Percentiles rank a stretch among this genome's conserved stretches.
These are phyloP conservation scores for Ladona fulva DNA, from an alignment of 1,140 invertebrate genomes.

Conservation along the genomic window DNA sequence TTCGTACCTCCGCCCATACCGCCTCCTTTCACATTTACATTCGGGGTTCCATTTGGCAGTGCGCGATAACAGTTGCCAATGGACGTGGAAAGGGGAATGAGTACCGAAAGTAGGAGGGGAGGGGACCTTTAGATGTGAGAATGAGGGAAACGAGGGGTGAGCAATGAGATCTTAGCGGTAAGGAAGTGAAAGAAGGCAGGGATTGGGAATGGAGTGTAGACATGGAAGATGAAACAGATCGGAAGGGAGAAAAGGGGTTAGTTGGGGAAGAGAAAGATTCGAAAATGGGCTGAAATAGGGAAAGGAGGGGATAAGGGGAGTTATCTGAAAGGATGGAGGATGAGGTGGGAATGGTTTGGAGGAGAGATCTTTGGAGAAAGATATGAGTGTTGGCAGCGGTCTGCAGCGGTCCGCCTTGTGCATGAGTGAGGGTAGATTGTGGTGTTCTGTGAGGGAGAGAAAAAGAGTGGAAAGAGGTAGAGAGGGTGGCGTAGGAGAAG, in stretches of 20 bases:
- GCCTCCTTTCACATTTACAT: neutral
- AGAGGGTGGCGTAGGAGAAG: neutral
- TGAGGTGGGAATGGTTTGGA: neutral
- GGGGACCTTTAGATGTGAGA: too few relatives aligned
- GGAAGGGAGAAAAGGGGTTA: too few relatives aligned
- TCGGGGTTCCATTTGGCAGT: neutral
- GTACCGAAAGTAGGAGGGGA: too few relatives aligned
- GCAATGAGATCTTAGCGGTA: too few relatives aligned
- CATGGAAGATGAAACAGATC: too few relatives aligned
- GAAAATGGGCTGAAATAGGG: neutral
- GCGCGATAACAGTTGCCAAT: neutral
- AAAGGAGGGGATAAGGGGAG: neutral
- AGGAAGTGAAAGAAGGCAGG: too few relatives aligned
- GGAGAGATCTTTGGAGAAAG: neutral
- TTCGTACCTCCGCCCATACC: neutral
- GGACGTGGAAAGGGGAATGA: neutral
- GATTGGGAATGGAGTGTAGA: too few relatives aligned
- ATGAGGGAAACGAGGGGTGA: too few relatives aligned
- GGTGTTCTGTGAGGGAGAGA: neutral
- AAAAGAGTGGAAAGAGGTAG: neutral
- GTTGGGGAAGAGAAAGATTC: too few relatives aligned
- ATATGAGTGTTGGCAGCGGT: conserved; percentile 3
- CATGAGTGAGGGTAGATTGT: neutral
- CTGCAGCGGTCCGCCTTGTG: neutral
- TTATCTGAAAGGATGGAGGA: neutral